Evolutionary conservation across 2,888 invertebrate species (phyloP), one percentile per base, ranked within the genome.

Genomic region (Agrilus cyanescens): DNA sequence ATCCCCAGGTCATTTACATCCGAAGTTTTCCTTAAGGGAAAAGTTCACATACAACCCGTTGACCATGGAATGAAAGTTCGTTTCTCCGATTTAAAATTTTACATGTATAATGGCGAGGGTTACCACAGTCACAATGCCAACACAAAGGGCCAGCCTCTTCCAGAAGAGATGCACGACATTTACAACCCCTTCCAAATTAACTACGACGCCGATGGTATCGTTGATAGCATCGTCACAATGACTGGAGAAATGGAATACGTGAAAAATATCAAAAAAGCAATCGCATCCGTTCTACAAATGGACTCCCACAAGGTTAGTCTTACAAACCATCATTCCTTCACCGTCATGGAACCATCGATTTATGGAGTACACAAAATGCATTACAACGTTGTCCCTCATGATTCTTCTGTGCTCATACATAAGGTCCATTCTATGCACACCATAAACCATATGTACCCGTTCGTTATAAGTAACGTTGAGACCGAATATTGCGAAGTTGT

Each of bases 231-330:
- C 1, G 56, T 58, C 34, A 48, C 60, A 3, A 44, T 50, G 12
- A 40, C 53, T 13, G 40, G 46, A 4, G 63, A 66, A 39, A 48
- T 53, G 14, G 49, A 47, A 37, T 68, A 61, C 61, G 60, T 63
- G 3, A 53, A 49, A 35, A 66, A 68, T 41, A 58, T 67, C 38
- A 67, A 67, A 42, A 57, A 59, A 41, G 60, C 61, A 2, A 55
- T 67, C n/a, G 62, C 58, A 1, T 58, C 60, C 7, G 53, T 63
- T 45, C 46, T 67, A 13, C 64, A 65, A 44, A 25, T 67, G 31
- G 62, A 66, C 14, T 37, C 57, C 32, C 16, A 40, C 13, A 48
- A 53, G 10, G 51, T 47, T 36, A 41, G 54, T 3, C 54, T 53
- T 25, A 10, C 8, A 25, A 10, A 25, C 25, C 25, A 25, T 25